phyloP scores from a whole-genome alignment of 2,797 vertebrate species.

The Silurus aristotelis region DNA sequence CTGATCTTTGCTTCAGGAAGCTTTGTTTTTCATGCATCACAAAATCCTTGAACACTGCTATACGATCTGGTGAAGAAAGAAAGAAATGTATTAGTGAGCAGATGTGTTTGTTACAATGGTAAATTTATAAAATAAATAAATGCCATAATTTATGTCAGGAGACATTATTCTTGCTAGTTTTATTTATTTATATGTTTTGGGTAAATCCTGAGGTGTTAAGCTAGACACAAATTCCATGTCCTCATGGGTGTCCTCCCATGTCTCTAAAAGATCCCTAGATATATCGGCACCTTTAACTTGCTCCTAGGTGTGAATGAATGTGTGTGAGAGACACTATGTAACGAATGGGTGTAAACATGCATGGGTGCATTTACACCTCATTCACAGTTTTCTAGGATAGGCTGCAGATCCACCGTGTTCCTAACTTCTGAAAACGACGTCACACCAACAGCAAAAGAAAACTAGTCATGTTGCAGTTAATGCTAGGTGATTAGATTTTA shows the following conservation, averaged over 20 bases:
- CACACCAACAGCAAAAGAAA: not conserved
- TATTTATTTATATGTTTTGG: no score
- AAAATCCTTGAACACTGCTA: not conserved
- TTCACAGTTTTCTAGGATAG: not conserved
- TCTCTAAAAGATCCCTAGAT: not conserved
- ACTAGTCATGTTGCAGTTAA: not conserved
- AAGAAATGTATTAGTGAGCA: not conserved
- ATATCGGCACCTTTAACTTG: not conserved
- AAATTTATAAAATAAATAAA: not conserved
- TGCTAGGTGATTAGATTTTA: not conserved
- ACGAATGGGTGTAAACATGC: not conserved
- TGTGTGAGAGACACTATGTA: not conserved
- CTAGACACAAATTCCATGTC: not conserved
- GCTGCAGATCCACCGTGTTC: not conserved
- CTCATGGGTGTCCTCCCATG: not conserved
- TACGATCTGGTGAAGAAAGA: not conserved
- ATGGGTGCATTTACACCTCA: not conserved
- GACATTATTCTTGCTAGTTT: no score
- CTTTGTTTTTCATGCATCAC: not conserved
- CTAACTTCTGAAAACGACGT: not conserved
- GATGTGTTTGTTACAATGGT: not conserved
- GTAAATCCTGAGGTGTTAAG: no score
- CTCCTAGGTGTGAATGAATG: not conserved
- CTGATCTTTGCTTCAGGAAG: not conserved
- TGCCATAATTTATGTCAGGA: no score